Conservation (phyloP, 2,797 vertebrate species). For the Euphonia xanthogaster region DNA sequence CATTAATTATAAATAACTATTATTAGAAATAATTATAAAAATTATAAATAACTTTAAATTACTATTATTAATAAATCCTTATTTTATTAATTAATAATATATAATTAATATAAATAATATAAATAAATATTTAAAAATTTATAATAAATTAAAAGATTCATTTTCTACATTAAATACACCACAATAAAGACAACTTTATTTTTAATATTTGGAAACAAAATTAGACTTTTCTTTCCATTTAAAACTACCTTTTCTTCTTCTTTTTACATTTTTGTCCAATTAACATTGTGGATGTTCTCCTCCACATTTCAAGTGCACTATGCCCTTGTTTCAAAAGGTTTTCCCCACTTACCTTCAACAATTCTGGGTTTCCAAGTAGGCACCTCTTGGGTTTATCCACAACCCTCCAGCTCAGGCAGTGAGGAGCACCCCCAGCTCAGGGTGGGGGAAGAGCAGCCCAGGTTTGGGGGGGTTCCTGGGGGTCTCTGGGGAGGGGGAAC, state of each 20-base stretch:
- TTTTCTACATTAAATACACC: not conserved
- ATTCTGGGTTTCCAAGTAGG: not conserved
- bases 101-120: not conserved
- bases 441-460: not conserved
- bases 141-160: not conserved
- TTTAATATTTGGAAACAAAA: not conserved
- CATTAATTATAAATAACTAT: too few relatives aligned
- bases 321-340: not conserved
- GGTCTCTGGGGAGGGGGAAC: not conserved
- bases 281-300: too few relatives aligned
- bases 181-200: not conserved
- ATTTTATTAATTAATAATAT: not conserved
- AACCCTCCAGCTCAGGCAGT: not conserved
- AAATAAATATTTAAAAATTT: not conserved
- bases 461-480: not conserved
- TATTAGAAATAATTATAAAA: too few relatives aligned
- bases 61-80: not conserved
- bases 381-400: not conserved
- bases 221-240: not conserved
- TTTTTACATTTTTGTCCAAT: not conserved
- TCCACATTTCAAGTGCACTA: not conserved
- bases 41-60: too few relatives aligned
- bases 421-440: not conserved
- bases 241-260: not conserved
- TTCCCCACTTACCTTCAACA: not conserved